Evolutionary conservation across 30 jellyfish, hydroid and myxozoan species (phyloP).

Genomic region (Phacellophora camtschatica): DNA sequence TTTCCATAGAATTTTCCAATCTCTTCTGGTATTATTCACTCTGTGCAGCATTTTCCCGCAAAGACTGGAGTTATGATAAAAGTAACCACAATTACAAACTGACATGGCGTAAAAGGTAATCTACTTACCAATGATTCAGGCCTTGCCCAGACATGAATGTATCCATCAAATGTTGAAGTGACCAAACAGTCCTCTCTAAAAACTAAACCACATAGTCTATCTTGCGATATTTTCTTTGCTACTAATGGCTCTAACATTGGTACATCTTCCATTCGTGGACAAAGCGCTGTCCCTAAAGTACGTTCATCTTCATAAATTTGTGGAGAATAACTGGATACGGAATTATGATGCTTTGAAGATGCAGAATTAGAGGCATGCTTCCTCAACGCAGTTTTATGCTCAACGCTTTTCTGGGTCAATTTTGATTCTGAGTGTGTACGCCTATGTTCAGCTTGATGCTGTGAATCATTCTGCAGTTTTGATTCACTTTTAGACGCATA

Average conservation of each 20-base stretch:
- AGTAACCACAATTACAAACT: too few species aligned
- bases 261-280: conserved; percentile 86
- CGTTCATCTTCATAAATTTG: conserved; percentile 65
- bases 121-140: conserved; percentile 79
- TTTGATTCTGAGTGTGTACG: conserved; percentile 15
- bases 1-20: too few species aligned
- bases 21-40: too few species aligned
- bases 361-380: conserved; percentile 58
- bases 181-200: conserved; percentile 94
- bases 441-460: background rate
- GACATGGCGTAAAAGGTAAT: background rate
- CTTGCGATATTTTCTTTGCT: conserved; percentile 86
- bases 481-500: conserved; percentile 4
- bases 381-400: conserved; percentile 20
- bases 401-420: conserved; percentile 10
- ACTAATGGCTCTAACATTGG: conserved; percentile 86
- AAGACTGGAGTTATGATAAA: too few species aligned
- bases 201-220: conserved; percentile 84
- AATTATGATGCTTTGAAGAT: conserved; percentile 66
- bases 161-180: conserved; percentile 87
- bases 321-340: conserved; percentile 85
- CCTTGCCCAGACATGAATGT: conserved; percentile 96
- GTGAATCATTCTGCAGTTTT: conserved; percentile 18
- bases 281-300: conserved; percentile 62
- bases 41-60: too few species aligned